A percentile compares a stretch with the other conserved stretches of the same genome.
phyloP scores from a whole-genome alignment of 2,797 vertebrate species.

The Neosilurus mollespiculum region DNA sequence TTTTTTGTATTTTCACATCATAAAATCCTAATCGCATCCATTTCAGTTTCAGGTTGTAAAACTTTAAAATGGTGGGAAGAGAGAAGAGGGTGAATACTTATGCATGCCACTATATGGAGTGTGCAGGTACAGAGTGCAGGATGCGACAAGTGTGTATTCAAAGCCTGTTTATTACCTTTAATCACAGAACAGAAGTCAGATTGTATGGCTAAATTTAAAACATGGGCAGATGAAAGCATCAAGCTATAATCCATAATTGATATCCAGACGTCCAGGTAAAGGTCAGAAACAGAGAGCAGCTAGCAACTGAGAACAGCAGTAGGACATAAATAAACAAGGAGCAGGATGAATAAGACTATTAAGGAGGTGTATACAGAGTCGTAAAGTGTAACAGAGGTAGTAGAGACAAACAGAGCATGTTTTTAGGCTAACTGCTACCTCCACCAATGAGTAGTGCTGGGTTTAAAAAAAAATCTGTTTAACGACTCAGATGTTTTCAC shows the following conservation, averaged over 20 bases:
- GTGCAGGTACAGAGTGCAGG: not conserved
- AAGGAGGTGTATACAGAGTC: not conserved
- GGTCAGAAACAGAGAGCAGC: not conserved
- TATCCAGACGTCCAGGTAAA: slow-evolving; percentile 4
- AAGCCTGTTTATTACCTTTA: not conserved
- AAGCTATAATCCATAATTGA: not conserved
- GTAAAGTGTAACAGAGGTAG: not conserved
- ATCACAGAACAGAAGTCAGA: not conserved
- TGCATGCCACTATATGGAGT: not conserved
- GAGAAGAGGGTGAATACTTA: not conserved
- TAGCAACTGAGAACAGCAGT: not conserved
- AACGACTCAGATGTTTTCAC: too few relatives aligned
- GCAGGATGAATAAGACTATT: not conserved
- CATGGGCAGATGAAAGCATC: not conserved
- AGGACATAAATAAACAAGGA: not conserved
- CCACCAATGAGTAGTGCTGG: too few relatives aligned
- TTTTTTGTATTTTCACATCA: not conserved
- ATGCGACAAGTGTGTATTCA: not conserved
- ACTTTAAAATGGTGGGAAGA: not conserved
- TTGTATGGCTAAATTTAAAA: not conserved
- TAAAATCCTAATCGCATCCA: not conserved
- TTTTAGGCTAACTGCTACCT: too few relatives aligned
- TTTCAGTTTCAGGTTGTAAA: not conserved
- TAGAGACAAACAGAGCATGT: not conserved
- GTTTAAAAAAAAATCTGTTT: too few relatives aligned